Base-by-base conservation (phyloP, 2,113 vertebrate species). In the Dicerorhinus sumatrensis region DNA sequence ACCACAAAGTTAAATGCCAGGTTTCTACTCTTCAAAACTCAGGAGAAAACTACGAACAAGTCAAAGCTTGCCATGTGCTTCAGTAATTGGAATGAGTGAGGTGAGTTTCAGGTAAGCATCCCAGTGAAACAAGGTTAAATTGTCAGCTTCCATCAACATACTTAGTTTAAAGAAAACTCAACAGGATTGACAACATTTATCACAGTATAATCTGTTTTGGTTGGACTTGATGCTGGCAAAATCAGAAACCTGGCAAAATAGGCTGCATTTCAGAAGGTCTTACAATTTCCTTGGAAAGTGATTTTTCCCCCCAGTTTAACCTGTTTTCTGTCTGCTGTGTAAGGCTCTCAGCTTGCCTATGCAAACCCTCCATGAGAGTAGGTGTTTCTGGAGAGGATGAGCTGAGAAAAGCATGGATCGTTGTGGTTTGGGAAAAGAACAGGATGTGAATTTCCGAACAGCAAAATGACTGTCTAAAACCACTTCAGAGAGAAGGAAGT, bases 401-500 rank as follows among this genome's bases (percentile, higher is more conserved):
- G 39, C 54, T 46, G 29, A 91, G 63, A 75, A 72, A 75, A 67
- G 10, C 46, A 56, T 31, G 75, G 72, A 62, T 58, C 39, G 67
- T 85, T 69, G 83, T 70, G 58, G 95, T 79, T 93, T 89, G 72
- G 89, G 46, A 80, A 96, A 89, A 87, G 86, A 97, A 94, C 79
- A 85, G 79, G 69, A 89, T 86, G n/a, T 90, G 76, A 90, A 75
- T 96, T 96, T 96, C 90, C 81, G 80, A 94, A 63, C 56, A 91
- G 87, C 65, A 42, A 96, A 95, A 87, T 83, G 94, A 94, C 63
- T 90, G 25, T 95, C 94, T 83, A 42, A 92, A 92, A 80, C 92
- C 83, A 92, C 84, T 96, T 94, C 84, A 94, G 46, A 91, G 91
- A 89, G 89, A 94, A 93, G 97, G 83, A 96, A 96, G 88, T 85